Conservation (phyloP, 2,797 vertebrate species). For the Tympanoctomys barrerae region DNA sequence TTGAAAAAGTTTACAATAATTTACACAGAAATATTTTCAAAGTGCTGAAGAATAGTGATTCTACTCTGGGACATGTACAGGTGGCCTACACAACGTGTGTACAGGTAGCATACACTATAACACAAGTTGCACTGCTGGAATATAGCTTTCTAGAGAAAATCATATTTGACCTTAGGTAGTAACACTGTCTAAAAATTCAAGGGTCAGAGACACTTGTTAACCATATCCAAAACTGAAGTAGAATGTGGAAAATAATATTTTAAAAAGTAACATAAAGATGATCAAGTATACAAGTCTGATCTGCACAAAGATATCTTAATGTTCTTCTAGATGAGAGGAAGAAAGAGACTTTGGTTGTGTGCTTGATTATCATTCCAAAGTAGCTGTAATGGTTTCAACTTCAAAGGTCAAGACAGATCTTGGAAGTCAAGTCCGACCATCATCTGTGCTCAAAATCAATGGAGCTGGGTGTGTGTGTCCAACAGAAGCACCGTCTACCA, state of each 20-base stretch:
- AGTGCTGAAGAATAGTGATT: conserved; percentile 98
- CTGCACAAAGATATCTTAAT: conserved; percentile 86
- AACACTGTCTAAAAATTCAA: conserved; percentile 86
- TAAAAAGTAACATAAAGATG: conserved; percentile 87
- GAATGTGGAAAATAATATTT: conserved; percentile 86
- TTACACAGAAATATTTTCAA: conserved; percentile 97
- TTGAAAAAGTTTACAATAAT: conserved; percentile 96
- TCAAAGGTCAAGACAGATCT: conserved; percentile 72
- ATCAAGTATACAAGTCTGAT: conserved; percentile 88
- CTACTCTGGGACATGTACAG: conserved; percentile 94
- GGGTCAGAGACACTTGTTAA: conserved; percentile 86
- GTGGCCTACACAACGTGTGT: conserved; percentile 92
- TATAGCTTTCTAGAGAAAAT: conserved; percentile 91
- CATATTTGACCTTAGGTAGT: conserved; percentile 90
- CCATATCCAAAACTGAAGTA: conserved; percentile 88
- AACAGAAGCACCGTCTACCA: conserved; percentile 92
- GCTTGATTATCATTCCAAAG: conserved; percentile 88
- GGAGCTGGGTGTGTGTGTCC: conserved; percentile 98
- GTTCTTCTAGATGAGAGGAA: conserved; percentile 93
- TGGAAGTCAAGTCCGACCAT: conserved; percentile 93
- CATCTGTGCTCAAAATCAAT: conserved; percentile 98
- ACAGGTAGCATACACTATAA: conserved; percentile 89
- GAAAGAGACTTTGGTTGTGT: conserved; percentile 89
- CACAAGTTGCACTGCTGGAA: conserved; percentile 87
- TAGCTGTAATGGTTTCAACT: conserved; percentile 82